Evolutionary conservation across 2,113 vertebrate genomes (phyloP), one percentile per base, ranked within the genome.

Genomic region (Zosterops borbonicus): DNA sequence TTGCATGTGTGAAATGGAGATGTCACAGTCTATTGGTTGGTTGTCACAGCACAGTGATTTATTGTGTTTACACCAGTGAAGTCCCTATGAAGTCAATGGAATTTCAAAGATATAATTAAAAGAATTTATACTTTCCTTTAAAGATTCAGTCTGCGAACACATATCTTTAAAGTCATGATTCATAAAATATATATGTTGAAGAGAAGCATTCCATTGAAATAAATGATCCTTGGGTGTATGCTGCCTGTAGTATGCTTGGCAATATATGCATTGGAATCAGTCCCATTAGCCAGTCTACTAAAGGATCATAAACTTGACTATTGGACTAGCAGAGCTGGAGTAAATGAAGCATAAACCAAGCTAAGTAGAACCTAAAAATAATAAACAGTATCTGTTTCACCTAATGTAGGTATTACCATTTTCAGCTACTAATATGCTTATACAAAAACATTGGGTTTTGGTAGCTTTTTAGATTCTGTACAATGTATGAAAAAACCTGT

Each of bases 391-490:
- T 53, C 28, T 68, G 2, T 90, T 93, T 88, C 75, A 90, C 41
- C 29, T 69, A n/a, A 87, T 41, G 22, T 70, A 63, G 27, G 33
- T 75, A 53, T 64, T 83, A 41, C 8, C 13, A n/a, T 78, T 96
- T 92, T 46, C 58, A 64, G n/a, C 44, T 71, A n/a, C 23, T 79
- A 47, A 63, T 25, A 6, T 52, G 21, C 65, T 71, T 92, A 33
- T 33, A 53, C 8, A 59, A n/a, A 94, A 89, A 17, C 10, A 46
- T 19, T n/a, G 41, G 21, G 67, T 33, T 56, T n/a, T 19, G 9
- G 1, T 2, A 0, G 0, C 2, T 27, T 59, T 59, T 82, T n/a
- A 35, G 10, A 42, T 75, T 82, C 19, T 58, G 2, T 53, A 37
- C 63, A 74, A 63, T 28, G 23, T 63, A 27, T 35, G 10, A 82